Evolutionary conservation across 2,888 invertebrate genomes (phyloP).

Genomic region (Minunthozetes semirufus): DNA sequence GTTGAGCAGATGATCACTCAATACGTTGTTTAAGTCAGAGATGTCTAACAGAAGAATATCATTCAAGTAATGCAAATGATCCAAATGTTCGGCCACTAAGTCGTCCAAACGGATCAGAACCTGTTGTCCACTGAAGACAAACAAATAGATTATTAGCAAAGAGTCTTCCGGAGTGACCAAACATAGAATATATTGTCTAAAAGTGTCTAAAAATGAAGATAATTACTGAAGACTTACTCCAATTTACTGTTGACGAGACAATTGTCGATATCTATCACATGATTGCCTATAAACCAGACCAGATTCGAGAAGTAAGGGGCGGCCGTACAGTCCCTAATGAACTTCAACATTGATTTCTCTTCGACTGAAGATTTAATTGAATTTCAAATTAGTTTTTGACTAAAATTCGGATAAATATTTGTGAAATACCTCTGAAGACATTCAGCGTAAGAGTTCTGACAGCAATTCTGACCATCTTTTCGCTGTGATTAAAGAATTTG

Average conservation of each 20-base stretch:
- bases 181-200: slow-evolving; percentile 7
- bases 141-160: not conserved
- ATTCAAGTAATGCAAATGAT: slow-evolving; percentile 93
- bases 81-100: slow-evolving; percentile 91
- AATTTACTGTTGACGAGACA: slow-evolving; percentile 84
- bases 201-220: not conserved
- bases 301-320: slow-evolving; percentile 97
- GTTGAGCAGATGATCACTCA: slow-evolving; percentile 87
- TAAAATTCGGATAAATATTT: not conserved
- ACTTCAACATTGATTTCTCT: slow-evolving; percentile 87
- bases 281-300: slow-evolving; percentile 98
- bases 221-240: slow-evolving; percentile 66
- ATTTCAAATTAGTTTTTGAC: not conserved
- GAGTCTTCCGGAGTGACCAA: not conserved
- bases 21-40: slow-evolving; percentile 81
- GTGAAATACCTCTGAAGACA: slow-evolving; percentile 62
- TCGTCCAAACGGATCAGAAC: slow-evolving; percentile 66
- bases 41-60: slow-evolving; percentile 90
- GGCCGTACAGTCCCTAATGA: slow-evolving; percentile 91
- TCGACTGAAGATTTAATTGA: slow-evolving; percentile 62
- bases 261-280: slow-evolving; percentile 86
- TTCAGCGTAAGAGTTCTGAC: slow-evolving; percentile 95
- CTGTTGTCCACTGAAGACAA: slow-evolving; percentile 27
- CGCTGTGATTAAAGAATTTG: slow-evolving; percentile 97
- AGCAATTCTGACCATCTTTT: slow-evolving; percentile 98